Conservation (phyloP, 2,888 invertebrate species). For the Epinotia ramella region DNA sequence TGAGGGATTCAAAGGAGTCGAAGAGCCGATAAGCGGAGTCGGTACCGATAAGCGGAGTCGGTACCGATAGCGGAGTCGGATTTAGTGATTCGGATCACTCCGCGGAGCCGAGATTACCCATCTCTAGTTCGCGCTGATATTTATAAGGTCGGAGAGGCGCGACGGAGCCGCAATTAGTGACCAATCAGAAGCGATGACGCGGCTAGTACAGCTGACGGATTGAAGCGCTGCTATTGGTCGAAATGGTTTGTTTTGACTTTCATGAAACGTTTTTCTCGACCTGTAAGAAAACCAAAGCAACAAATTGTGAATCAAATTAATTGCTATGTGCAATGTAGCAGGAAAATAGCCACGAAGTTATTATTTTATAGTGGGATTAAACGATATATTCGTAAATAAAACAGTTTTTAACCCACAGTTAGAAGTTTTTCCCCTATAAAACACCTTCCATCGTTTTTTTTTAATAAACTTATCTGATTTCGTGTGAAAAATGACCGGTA, state of each 20-base stretch:
- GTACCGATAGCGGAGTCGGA: no score
- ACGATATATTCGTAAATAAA: no score
- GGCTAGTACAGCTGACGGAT: constrained; percentile 54
- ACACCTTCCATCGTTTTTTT: no score
- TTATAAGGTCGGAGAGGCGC: constrained; percentile 88
- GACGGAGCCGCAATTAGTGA: constrained; percentile 59
- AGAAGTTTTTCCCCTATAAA: no score
- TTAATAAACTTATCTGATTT: no score
- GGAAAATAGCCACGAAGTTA: neutral
- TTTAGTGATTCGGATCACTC: no score
- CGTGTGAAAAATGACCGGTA: neutral
- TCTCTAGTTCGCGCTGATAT: constrained; percentile 85
- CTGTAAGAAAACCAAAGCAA: constrained; percentile 47
- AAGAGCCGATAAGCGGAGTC: no score
- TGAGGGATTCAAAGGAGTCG: no score
- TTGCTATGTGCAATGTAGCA: constrained; percentile 14
- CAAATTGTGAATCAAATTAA: constrained; percentile 19
- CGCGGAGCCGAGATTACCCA: no score
- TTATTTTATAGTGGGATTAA: neutral
- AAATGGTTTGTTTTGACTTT: constrained; percentile 76
- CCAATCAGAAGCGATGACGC: constrained; percentile 65
- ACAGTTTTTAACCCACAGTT: no score
- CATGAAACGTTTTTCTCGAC: constrained; percentile 57
- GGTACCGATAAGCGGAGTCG: no score
- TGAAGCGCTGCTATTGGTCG: constrained; percentile 66